phyloP scores from a whole-genome alignment of 2,113 vertebrate species.

The Aythya baeri region DNA sequence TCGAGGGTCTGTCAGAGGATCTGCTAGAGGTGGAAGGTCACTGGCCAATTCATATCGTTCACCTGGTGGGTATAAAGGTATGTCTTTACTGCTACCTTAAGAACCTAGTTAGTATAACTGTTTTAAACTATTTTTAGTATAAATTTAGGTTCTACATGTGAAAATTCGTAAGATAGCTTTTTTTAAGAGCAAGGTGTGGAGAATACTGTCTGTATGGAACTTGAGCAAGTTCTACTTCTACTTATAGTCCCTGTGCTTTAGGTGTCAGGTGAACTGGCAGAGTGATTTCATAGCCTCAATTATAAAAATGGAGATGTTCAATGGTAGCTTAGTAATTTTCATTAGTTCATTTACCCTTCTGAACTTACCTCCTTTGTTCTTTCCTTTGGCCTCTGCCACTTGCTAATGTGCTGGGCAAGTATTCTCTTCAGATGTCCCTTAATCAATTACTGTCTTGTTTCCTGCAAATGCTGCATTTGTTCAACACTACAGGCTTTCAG shows the following conservation, averaged over 20 bases:
- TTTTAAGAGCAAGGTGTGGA: not conserved
- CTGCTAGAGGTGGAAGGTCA: conserved; percentile 82
- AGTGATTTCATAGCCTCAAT: not conserved
- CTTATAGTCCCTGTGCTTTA: not conserved
- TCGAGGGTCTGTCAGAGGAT: conserved; percentile 85
- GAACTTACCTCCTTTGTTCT: not conserved
- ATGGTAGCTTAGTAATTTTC: not conserved
- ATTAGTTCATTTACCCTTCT: not conserved
- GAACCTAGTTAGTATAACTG: no score
- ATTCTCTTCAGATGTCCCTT: not conserved
- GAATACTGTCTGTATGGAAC: not conserved
- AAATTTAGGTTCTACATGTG: not conserved
- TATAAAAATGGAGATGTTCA: not conserved
- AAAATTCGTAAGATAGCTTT: not conserved
- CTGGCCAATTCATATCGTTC: conserved; percentile 80
- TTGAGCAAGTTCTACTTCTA: not conserved
- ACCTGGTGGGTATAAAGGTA: conserved; percentile 86
- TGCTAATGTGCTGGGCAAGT: not conserved
- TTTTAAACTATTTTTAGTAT: not conserved
- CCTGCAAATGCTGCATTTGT: not conserved
- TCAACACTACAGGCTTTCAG: not conserved
- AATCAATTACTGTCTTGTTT: no score
- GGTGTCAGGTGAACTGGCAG: not conserved
- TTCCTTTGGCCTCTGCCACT: not conserved
- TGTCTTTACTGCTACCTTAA: not conserved